A percentile compares a stretch with the other conserved stretches of the same genome.
phyloP scores from a whole-genome alignment of 2,888 invertebrate genomes.

The Luperina nickerlii region DNA sequence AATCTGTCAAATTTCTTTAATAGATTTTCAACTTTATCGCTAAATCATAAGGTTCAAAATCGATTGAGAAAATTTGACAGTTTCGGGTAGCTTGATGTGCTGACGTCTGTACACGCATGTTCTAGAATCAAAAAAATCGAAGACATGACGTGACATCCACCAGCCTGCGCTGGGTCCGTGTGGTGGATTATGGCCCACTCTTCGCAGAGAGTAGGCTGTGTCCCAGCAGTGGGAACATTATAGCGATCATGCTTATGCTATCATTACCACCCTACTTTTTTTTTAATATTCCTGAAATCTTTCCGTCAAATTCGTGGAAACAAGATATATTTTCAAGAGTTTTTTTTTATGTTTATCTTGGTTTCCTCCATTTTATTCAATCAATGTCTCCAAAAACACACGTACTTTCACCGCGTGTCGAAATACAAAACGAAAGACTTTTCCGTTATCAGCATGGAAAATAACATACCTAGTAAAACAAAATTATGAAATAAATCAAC shows the following conservation, averaged over 20 bases:
- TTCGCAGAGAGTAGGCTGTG: no score
- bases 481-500: conserved; percentile 32
- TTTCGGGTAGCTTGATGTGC: no score
- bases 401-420: background rate
- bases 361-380: background rate
- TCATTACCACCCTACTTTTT: background rate
- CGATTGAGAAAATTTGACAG: no score
- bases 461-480: conserved; percentile 35
- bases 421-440: conserved; percentile 2
- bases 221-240: no score
- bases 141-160: no score
- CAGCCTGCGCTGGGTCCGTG: no score
- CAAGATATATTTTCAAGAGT: background rate
- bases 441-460: conserved; percentile 7
- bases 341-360: background rate
- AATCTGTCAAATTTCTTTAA: no score
- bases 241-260: background rate
- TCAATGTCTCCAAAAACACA: background rate
- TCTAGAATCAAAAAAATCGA: no score
- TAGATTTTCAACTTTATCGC: no score
- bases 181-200: no score
- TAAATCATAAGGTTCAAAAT: no score
- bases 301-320: background rate
- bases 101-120: no score
- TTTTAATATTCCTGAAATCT: background rate